These are phyloP conservation scores for Rhinichthys osculus DNA, from an alignment of 2,797 vertebrate genomes.

Conservation along the genomic window DNA sequence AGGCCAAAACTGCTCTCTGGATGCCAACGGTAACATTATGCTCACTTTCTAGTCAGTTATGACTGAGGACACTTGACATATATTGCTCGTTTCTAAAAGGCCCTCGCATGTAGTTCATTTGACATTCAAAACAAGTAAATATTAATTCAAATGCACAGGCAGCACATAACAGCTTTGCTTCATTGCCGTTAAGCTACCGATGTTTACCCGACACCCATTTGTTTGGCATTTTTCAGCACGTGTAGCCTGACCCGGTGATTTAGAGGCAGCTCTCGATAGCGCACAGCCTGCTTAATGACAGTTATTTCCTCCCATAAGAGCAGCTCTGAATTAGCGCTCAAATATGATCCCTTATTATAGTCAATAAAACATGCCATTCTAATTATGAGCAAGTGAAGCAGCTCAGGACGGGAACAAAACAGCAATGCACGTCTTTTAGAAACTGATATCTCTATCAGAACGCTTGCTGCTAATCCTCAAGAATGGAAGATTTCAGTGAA, in stretches of 20 bases:
- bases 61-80: constrained; percentile 46
- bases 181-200: constrained; percentile 56
- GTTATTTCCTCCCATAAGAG: constrained; percentile 59
- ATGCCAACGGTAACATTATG: constrained; percentile 35
- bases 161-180: constrained; percentile 59
- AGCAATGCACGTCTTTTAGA: neutral
- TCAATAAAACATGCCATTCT: constrained; percentile 63
- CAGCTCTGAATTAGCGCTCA: constrained; percentile 59
- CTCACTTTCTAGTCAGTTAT: constrained; percentile 31
- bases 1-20: constrained; percentile 47
- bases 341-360: constrained; percentile 64
- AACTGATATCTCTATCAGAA: constrained; percentile 31
- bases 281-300: constrained; percentile 51
- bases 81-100: constrained; percentile 37
- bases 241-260: constrained; percentile 60
- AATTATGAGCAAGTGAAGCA: constrained; percentile 55
- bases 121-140: constrained; percentile 32
- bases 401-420: neutral
- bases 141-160: constrained; percentile 40
- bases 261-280: constrained; percentile 54
- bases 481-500: constrained; percentile 22
- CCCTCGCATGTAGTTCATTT: constrained; percentile 31
- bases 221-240: constrained; percentile 35
- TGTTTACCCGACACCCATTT: constrained; percentile 46
- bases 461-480: constrained; percentile 28